Conservation (phyloP, 2,888 invertebrate genomes). For the Nemoura dubitans region DNA sequence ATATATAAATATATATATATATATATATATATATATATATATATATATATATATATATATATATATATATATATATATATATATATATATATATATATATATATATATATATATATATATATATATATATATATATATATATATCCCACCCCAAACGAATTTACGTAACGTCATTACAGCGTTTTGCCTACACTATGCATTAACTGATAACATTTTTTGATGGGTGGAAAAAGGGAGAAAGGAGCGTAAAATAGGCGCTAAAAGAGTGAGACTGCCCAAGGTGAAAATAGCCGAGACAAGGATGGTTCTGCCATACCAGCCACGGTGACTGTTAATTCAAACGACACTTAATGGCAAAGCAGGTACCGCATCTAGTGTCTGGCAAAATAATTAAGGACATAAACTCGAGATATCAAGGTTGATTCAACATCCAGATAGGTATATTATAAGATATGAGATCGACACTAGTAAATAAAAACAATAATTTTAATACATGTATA, state of each 20-base stretch:
- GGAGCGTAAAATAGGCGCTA: neutral
- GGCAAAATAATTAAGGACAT: neutral
- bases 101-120: no score
- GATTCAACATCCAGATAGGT: constrained; percentile 17
- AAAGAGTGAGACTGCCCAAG: neutral
- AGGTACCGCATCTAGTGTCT: neutral
- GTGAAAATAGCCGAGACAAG: neutral
- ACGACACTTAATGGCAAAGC: neutral
- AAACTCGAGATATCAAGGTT: neutral
- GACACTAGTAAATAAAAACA: constrained; percentile 38
- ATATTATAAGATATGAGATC: neutral
- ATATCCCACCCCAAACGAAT: no score
- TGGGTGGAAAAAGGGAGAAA: no score
- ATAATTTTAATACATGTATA: constrained; percentile 26
- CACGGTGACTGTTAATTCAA: neutral
- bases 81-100: no score
- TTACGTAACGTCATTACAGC: no score
- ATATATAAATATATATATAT: no score
- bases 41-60: no score
- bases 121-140: no score
- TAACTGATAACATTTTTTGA: no score
- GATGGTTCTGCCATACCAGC: neutral
- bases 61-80: no score
- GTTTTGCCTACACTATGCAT: no score
- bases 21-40: no score